phyloP scores from a whole-genome alignment of 2,888 invertebrate species.

The Diarsia brunnea region DNA sequence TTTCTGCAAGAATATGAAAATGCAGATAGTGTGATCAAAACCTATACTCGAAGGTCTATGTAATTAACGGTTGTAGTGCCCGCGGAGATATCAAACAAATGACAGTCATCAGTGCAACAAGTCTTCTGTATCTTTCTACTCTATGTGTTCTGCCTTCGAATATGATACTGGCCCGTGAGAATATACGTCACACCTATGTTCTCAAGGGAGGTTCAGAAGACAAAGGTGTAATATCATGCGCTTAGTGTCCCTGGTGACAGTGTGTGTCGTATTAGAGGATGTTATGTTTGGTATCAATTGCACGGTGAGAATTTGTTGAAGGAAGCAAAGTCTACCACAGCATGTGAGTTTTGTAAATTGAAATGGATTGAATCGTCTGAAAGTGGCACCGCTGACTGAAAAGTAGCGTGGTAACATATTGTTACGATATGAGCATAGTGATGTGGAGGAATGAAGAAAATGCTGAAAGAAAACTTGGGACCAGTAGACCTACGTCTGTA shows the following conservation, averaged over 20 bases:
- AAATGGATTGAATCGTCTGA: not conserved
- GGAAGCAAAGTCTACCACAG: conserved; percentile 4
- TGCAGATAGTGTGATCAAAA: not conserved
- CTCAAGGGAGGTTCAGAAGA: conserved; percentile 37
- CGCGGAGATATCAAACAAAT: not conserved
- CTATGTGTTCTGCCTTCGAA: conserved; percentile 6
- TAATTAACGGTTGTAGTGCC: not conserved
- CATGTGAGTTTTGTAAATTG: not conserved
- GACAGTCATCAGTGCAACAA: not conserved
- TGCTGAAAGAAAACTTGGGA: too few relatives aligned
- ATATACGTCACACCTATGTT: conserved; percentile 33
- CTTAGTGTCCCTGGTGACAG: conserved; percentile 25
- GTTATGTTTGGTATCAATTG: conserved; percentile 19
- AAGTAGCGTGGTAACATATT: not conserved
- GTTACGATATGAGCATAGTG: not conserved
- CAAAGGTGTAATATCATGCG: conserved; percentile 51
- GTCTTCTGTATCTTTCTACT: conserved; percentile 14
- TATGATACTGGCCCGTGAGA: conserved; percentile 51
- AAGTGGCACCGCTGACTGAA: not conserved
- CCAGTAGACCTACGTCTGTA: too few relatives aligned
- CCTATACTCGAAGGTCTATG: not conserved
- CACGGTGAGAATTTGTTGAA: not conserved
- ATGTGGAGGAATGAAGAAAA: not conserved
- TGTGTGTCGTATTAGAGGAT: conserved; percentile 1
- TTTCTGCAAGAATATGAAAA: not conserved